A percentile compares a stretch with the other conserved stretches of the same genome.
phyloP scores from a whole-genome alignment of 2,888 invertebrate species.

The Papilio gigon region DNA sequence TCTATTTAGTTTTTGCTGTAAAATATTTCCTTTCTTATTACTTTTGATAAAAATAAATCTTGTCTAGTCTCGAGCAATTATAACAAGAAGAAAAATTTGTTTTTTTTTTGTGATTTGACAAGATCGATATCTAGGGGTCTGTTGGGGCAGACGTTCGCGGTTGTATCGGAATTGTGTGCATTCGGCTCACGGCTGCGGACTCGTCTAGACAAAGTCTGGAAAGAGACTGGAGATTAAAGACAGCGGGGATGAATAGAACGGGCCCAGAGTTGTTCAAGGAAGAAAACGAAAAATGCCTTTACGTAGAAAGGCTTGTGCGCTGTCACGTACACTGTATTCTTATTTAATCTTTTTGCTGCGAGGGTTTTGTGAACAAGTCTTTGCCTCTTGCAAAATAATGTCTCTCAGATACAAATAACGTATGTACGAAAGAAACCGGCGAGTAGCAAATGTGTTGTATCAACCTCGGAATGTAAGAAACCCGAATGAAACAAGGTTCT shows the following conservation, averaged over 20 bases:
- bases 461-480: conserved; percentile 6
- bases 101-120: conserved; percentile 17
- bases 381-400: conserved; percentile 56
- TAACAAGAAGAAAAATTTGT: conserved; percentile 23
- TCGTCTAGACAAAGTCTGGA: conserved; percentile 73
- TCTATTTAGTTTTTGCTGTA: no score
- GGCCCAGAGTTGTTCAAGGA: conserved; percentile 65
- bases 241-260: conserved; percentile 73
- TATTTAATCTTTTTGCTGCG: conserved; percentile 75
- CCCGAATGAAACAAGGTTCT: not conserved
- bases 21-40: not conserved
- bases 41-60: not conserved
- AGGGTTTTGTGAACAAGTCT: conserved; percentile 59
- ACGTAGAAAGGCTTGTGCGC: conserved; percentile 71
- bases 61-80: no score
- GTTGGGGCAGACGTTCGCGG: conserved; percentile 50
- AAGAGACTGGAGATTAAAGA: conserved; percentile 75
- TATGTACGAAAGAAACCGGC: conserved; percentile 44
- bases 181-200: conserved; percentile 51
- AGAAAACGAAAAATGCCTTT: conserved; percentile 76
- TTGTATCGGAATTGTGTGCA: conserved; percentile 62
- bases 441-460: conserved; percentile 23
- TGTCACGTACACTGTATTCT: conserved; percentile 78
- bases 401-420: conserved; percentile 49
- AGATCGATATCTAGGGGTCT: conserved; percentile 49